Base-by-base conservation (phyloP, 1,140 invertebrate genomes). In the Drosophila sp. region DNA sequence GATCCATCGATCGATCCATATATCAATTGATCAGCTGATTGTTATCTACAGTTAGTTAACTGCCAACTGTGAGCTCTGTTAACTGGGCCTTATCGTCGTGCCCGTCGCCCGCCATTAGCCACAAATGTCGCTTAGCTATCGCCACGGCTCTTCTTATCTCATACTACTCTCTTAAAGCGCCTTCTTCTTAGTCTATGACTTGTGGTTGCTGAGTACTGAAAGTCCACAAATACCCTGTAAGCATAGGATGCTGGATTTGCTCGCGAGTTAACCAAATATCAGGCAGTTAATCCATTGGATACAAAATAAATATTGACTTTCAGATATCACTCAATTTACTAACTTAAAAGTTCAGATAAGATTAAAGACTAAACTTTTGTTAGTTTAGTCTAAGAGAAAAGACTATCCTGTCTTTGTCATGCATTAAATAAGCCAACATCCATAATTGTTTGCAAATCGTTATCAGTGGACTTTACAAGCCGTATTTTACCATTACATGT, bases 91-190 rank as follows among this genome's bases (percentile, higher is more conserved):
- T 76, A 57, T 61, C 45, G 57, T 48, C 50, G 16, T 14, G 21
- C 21, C 21, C 21, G 21, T 21, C 21, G 21, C 21, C 21, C 1
- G 16, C 58, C 74, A 74, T 84, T 84, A 80, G 76, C 73, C 80
- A 74, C 81, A 82, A 82, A 82, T 77, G 77, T 80, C 45, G 63
- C 40, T 45, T 18, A 14, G 18, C 41, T 57, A 71, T 64, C 59
- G 32, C 16, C n/a, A 13, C 11, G 13, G 45, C 13, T 29, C 21
- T 32, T 54, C 48, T 45, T 14, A 21, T 43, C n/a, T 32, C 65
- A 72, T 66, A 43, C 50, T 38, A 50, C 70, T 63, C 32, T 62
- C 54, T 54, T 40, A 51, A 36, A 56, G 50, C 13, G 25, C 41
- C 13, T 40, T 56, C 9, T 16, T 2, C 5, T 46, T 53, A 7